Conservation (phyloP, 2,888 invertebrate genomes). For the Entomobrya multifasciata region DNA sequence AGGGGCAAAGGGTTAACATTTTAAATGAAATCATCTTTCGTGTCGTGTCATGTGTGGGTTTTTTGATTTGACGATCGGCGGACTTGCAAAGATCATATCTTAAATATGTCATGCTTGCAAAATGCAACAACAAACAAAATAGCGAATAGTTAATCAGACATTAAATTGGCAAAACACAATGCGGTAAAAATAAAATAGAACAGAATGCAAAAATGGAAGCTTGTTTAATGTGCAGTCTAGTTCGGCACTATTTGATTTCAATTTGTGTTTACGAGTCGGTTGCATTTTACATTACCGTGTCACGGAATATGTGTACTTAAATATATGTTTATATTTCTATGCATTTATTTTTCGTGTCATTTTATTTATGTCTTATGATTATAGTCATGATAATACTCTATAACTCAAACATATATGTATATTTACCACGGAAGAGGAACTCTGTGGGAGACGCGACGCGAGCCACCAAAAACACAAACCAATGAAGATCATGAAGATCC, state of each 20-base stretch:
- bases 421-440: conserved; percentile 67
- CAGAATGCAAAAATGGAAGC: neutral
- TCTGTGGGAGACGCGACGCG: conserved; percentile 12
- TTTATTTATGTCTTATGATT: too few species aligned
- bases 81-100: neutral
- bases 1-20: conserved; percentile 32
- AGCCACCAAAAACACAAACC: conserved; percentile 40
- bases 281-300: neutral
- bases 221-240: neutral
- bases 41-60: neutral
- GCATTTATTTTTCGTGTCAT: conserved; percentile 22
- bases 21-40: conserved; percentile 36
- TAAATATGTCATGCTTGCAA: neutral
- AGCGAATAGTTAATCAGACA: too few species aligned
- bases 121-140: too few species aligned
- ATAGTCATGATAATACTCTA: too few species aligned
- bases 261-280: too few species aligned
- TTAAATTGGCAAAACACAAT: too few species aligned
- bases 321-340: too few species aligned
- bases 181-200: conserved; percentile 5
- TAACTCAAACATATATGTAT: too few species aligned
- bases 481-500: conserved; percentile 17
- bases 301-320: neutral
- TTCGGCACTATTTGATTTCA: too few species aligned
- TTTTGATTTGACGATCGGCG: neutral